Base-by-base conservation (phyloP, 2,888 invertebrate genomes). In the Scaptomyza reducta region DNA sequence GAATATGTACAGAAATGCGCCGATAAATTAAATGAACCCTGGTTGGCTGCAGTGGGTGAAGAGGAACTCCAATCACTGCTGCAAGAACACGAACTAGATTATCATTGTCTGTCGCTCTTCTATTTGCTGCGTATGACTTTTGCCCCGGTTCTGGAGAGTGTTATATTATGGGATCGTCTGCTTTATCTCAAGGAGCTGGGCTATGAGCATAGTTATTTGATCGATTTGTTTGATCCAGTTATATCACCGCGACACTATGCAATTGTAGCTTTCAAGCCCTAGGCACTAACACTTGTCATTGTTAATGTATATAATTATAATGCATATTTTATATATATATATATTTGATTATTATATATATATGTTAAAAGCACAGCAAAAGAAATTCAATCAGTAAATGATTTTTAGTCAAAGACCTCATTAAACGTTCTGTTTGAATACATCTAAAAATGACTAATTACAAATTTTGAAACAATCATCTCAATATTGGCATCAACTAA, bases 181-280 rank as follows among this genome's bases (percentile, higher is more conserved):
- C 92, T 96, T 79, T 98, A 93, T 93, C 93, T 98, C 31, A 91
- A 94, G 64, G 96, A 97, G 88, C 93, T 93, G 79, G 93, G 93
- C 3, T 93, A 93, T 82, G 85, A 92, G 9, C 92, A 93, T 68
- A 93, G 94, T 16, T 94, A 93, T 92, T 90, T 97, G 63, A 94
- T 97, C 25, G 94, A 95, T 83, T 91, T 98, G 67, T 98, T 98
- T 92, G 96, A 98, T 92, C 96, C 97, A 6, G 93, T 96, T 0
- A 91, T 95, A 63, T 98, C 97, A 1, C 98, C 98, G 3, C 93
- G 97, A 31, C 89, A 89, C 65, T 91, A 77, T 77, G 90, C 89
- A 41, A 88, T 91, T 46, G 75, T 90, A 38, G 80, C 90, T 22
- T 54, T 88, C 7, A 90, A 90, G 27, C 13, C 31, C 25, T 14